phyloP scores from a whole-genome alignment of 2,888 invertebrate genomes.

The Oscheius sp. region DNA sequence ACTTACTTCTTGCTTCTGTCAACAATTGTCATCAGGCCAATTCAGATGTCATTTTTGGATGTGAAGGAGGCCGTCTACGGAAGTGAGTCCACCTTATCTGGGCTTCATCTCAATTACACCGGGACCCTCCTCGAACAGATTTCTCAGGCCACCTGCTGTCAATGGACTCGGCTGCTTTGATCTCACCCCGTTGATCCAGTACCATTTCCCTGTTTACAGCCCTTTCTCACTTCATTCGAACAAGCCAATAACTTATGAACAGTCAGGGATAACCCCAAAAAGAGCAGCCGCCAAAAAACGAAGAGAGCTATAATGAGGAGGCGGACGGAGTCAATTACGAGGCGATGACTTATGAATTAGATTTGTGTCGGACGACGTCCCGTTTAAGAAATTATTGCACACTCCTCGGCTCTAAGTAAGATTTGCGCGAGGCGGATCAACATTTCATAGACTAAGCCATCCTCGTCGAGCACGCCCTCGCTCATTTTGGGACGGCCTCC shows the following conservation, averaged over 20 bases:
- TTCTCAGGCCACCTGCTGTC: conserved; percentile 15
- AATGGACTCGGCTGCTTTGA: conserved; percentile 26
- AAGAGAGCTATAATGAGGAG: background rate
- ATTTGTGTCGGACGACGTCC: conserved; percentile 10
- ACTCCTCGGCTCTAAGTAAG: conserved; percentile 25
- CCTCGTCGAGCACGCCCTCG: conserved; percentile 23
- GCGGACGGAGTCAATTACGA: conserved; percentile 12
- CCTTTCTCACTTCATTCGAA: background rate
- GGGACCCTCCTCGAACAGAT: background rate
- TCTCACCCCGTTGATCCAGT: conserved; percentile 11
- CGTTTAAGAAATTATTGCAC: conserved; percentile 30
- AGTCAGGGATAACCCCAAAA: too few species aligned
- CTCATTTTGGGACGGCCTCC: conserved; percentile 14
- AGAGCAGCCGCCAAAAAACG: too few species aligned
- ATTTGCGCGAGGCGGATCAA: conserved; percentile 33
- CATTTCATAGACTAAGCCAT: conserved; percentile 34
- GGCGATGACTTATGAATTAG: conserved; percentile 32
- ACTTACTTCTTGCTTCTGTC: conserved; percentile 6
- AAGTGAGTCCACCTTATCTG: conserved; percentile 32
- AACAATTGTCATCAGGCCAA: background rate
- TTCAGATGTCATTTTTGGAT: conserved; percentile 31
- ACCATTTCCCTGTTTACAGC: conserved; percentile 13
- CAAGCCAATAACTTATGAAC: background rate
- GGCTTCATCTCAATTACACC: conserved; percentile 22
- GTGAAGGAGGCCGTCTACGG: conserved; percentile 33